Conservation (phyloP, 2,888 invertebrate species). For the Drymonia ruficornis region DNA sequence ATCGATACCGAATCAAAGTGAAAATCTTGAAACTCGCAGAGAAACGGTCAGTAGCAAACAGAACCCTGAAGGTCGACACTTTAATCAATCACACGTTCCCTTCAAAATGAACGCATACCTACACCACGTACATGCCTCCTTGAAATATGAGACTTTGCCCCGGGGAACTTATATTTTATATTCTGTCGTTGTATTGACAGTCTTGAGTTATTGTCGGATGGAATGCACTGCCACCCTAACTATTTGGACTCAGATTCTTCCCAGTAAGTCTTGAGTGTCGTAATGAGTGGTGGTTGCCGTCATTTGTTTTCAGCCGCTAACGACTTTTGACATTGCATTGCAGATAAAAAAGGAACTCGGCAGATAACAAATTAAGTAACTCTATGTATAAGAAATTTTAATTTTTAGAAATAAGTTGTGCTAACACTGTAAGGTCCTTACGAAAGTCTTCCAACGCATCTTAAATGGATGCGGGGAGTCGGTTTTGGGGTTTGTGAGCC, state of each 20-base stretch:
- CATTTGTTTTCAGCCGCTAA: too few species aligned
- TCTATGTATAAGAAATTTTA: too few species aligned
- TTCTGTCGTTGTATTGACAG: constrained; percentile 74
- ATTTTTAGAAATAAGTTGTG: too few species aligned
- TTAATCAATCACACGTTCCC: constrained; percentile 69
- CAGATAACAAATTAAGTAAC: too few species aligned
- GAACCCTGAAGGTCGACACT: constrained; percentile 58
- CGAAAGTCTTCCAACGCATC: too few species aligned
- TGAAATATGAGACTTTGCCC: constrained; percentile 67
- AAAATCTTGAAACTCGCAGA: neutral
- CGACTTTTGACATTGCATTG: too few species aligned
- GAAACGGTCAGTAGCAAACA: constrained; percentile 40
- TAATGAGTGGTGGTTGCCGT: too few species aligned
- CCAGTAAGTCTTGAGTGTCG: too few species aligned
- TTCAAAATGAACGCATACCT: constrained; percentile 66
- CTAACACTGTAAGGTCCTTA: too few species aligned
- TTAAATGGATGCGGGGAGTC: too few species aligned
- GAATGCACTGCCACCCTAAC: constrained; percentile 49
- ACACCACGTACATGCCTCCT: constrained; percentile 34
- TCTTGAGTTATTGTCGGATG: constrained; percentile 69
- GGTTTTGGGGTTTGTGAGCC: too few species aligned
- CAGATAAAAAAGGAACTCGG: too few species aligned
- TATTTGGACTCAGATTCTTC: constrained; percentile 6
- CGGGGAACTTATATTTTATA: constrained; percentile 72
- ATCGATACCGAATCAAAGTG: neutral